Evolutionary conservation across 2,113 vertebrate genomes (phyloP).

Genomic region (Gopherus flavomarginatus): DNA sequence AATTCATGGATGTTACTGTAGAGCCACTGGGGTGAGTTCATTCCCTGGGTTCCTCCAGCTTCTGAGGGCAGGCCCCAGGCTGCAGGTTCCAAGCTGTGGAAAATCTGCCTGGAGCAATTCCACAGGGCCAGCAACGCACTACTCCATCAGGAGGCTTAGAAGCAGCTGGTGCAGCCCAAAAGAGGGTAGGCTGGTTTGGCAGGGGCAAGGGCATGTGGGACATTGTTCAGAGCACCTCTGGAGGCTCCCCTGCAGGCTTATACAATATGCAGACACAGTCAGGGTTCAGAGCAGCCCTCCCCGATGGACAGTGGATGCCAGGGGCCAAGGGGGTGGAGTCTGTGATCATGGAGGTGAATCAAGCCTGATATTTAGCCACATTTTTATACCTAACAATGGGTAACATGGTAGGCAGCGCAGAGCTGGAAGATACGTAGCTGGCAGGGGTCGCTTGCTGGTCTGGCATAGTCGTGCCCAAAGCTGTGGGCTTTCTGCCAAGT

Average conservation of each 20-base stretch:
- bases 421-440: background rate
- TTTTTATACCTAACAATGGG: background rate
- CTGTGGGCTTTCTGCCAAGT: background rate
- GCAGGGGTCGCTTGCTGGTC: background rate
- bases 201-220: background rate
- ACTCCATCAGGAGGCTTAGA: rapidly evolving
- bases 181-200: background rate
- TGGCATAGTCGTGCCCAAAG: background rate
- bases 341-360: background rate
- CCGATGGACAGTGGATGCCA: background rate
- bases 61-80: background rate
- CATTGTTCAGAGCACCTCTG: background rate
- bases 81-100: background rate
- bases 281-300: background rate
- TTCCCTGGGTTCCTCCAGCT: background rate
- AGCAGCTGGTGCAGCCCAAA: background rate
- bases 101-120: background rate
- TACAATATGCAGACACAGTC: background rate
- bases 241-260: background rate
- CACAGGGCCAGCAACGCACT: background rate
- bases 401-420: background rate
- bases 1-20: background rate
- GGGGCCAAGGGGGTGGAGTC: background rate
- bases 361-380: background rate
- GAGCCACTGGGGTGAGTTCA: background rate